Evolutionary conservation across 2,113 vertebrate genomes (phyloP).

Genomic region (Dromaius novaehollandiae): DNA sequence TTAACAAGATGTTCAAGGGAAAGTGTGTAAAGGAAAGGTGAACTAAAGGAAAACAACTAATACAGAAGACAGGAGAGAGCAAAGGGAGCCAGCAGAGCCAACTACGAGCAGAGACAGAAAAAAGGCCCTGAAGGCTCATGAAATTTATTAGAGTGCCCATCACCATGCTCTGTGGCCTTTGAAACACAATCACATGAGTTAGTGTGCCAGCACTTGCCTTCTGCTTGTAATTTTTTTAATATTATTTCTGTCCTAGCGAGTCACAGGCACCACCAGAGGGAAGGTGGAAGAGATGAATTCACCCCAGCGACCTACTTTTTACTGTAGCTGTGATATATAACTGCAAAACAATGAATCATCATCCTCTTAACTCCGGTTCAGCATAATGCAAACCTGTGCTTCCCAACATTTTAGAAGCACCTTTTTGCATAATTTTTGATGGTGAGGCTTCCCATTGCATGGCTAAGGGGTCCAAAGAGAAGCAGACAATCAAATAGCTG

Average conservation of each 20-base stretch:
- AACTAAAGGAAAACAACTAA: background rate
- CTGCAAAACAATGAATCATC: fast-evolving
- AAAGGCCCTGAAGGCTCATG: background rate
- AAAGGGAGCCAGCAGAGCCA: background rate
- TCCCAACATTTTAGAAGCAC: fast-evolving
- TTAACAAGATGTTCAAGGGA: background rate
- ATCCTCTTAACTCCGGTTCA: fast-evolving
- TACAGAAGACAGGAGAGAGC: background rate
- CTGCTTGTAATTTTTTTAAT: background rate
- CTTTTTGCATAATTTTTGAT: fast-evolving
- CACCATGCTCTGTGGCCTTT: background rate
- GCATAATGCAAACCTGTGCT: fast-evolving
- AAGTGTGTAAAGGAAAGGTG: background rate
- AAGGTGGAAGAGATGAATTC: background rate
- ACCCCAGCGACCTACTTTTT: fast-evolving
- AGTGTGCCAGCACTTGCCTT: background rate
- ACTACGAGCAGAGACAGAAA: background rate
- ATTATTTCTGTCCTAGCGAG: background rate
- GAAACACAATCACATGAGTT: background rate
- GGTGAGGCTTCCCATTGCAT: fast-evolving
- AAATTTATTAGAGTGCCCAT: background rate
- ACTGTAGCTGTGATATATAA: background rate
- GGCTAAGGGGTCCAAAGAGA: fast-evolving
- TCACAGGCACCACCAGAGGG: background rate
- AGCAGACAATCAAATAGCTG: fast-evolving